These are phyloP conservation scores for Psilanteris sp. DNA, from an alignment of 1,140 invertebrate species.

Conservation along the genomic window DNA sequence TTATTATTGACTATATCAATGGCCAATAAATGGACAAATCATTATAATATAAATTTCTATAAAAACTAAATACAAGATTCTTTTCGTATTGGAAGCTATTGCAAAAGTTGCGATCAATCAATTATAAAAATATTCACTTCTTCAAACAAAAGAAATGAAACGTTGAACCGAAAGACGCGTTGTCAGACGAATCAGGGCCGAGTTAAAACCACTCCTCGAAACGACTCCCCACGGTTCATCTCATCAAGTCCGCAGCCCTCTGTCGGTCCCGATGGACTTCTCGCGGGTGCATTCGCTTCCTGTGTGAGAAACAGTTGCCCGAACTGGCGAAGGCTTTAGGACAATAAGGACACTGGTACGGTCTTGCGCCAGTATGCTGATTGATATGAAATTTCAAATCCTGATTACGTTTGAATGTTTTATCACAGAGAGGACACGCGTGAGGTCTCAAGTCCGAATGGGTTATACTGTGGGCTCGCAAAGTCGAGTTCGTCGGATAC, in stretches of 20 bases:
- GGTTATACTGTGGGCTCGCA: constrained; percentile 86
- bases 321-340: constrained; percentile 89
- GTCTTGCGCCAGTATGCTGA: constrained; percentile 89
- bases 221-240: constrained; percentile 73
- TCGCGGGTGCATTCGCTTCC: constrained; percentile 86
- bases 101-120: too few species aligned
- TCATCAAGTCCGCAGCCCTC: constrained; percentile 79
- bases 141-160: too few species aligned
- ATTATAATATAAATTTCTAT: background rate
- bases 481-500: constrained; percentile 85
- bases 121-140: too few species aligned
- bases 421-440: constrained; percentile 86
- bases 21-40: background rate
- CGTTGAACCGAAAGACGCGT: too few species aligned
- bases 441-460: constrained; percentile 86
- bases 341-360: constrained; percentile 90
- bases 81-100: too few species aligned
- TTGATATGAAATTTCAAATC: constrained; percentile 89
- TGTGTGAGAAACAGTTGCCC: constrained; percentile 88
- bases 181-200: too few species aligned
- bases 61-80: too few species aligned
- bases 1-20: constrained; percentile 10
- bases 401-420: constrained; percentile 88
- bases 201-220: constrained; percentile 72
- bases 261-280: constrained; percentile 79